These are phyloP conservation scores for Notolabrus celidotus DNA, from an alignment of 2,797 vertebrate genomes.

Conservation along the genomic window DNA sequence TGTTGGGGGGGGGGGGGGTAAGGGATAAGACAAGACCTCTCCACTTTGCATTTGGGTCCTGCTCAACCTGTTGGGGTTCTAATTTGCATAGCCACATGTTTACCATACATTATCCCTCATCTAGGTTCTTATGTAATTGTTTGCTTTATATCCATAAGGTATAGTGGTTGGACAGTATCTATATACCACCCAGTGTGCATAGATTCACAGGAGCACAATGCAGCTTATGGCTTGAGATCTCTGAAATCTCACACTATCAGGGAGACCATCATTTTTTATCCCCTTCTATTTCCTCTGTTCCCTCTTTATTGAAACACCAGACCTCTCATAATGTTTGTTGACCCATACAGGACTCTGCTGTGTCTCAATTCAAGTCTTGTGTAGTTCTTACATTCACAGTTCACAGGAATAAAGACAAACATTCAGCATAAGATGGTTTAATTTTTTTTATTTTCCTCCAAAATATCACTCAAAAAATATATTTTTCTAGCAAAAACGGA, in stretches of 20 bases:
- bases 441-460: background rate
- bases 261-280: constrained; percentile 28
- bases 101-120: too few species aligned
- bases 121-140: too few species aligned
- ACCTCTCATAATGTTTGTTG: constrained; percentile 40
- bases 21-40: too few species aligned
- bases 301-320: constrained; percentile 18
- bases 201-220: background rate
- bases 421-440: too few species aligned
- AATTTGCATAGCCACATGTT: too few species aligned
- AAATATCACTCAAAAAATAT: background rate
- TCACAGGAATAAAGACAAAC: too few species aligned
- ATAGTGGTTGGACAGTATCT: too few species aligned
- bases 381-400: constrained; percentile 32
- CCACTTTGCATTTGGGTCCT: too few species aligned
- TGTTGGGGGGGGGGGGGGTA: too few species aligned
- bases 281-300: constrained; percentile 24
- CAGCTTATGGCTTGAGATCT: constrained; percentile 13
- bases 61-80: too few species aligned
- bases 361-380: constrained; percentile 32
- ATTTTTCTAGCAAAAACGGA: background rate
- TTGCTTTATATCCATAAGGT: too few species aligned
- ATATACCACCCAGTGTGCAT: too few species aligned
- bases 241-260: constrained; percentile 24
- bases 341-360: constrained; percentile 43